A percentile compares a stretch with the other conserved stretches of the same genome.
phyloP scores from a whole-genome alignment of 1,140 invertebrate species.

The Notospermus geniculatus region DNA sequence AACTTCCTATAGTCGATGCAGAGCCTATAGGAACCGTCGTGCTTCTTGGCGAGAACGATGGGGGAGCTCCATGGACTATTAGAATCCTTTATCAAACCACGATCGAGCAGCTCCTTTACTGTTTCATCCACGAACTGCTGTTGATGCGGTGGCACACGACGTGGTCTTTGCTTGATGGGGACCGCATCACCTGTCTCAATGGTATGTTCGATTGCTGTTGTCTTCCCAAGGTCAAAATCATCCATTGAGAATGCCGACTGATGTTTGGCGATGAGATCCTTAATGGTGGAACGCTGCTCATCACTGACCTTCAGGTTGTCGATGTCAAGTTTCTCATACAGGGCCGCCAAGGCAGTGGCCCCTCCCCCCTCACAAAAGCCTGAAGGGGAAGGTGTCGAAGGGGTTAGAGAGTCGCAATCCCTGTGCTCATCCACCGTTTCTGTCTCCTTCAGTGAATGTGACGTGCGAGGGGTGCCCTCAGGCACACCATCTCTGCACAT shows the following conservation, averaged over 20 bases:
- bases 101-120: neutral
- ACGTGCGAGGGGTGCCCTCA: no score
- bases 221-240: neutral
- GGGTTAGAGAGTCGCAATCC: no score
- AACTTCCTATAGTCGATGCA: neutral
- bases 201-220: neutral
- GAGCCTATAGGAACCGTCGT: neutral
- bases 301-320: no score
- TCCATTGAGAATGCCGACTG: neutral
- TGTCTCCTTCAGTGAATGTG: no score
- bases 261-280: no score
- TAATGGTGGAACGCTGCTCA: no score
- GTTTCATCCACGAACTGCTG: neutral
- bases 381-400: no score
- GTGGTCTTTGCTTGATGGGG: neutral
- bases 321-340: no score
- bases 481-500: no score
- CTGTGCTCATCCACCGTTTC: no score
- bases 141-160: neutral
- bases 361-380: no score
- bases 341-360: no score
- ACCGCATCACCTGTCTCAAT: neutral
- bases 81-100: neutral
- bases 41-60: neutral
- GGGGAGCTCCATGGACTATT: neutral